Base-by-base conservation (phyloP, 2,888 invertebrate genomes). In the Neoaliturus tenellus region DNA sequence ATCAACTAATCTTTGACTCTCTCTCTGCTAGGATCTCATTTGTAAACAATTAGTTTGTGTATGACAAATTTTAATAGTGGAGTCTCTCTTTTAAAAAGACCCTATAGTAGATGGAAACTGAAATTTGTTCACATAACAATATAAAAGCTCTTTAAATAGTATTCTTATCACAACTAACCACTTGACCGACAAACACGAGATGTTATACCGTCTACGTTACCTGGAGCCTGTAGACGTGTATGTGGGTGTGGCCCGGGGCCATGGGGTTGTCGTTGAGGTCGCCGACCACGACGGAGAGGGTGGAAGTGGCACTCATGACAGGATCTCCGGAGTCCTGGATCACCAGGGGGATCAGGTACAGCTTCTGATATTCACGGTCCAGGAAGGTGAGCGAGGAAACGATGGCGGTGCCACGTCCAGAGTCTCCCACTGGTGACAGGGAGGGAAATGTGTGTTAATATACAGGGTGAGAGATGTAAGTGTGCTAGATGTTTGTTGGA, bases 351-450 rank as follows among this genome's bases (percentile, higher is more conserved):
- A 99, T 94, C 85, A 93, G 93, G 90, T 98, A 98, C 88, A 95
- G 95, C 89, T 98, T 98, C 85, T 94, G 93, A 85, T 95, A 92
- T 89, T 98, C 98, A 0, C 99, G 94, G 90, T 98, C 98, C 90
- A 99, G 98, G 0, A 90, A 91, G 0, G 94, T 94, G 67, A 93
- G 92, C 0, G 98, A 98, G 0, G 96, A 96, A n/a, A 99, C 96
- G 81, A 97, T 96, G 78, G 99, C 99, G 95, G 98, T 98, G 62
- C 99, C 99, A 90, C 98, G 98, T 69, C 98, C 98, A 89, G 98
- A 98, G 81, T 98, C 98, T 87, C 98, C 98, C 39, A 28, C 75
- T 75, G 75, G 8, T 0, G 12, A 62, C 62, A 62, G 17, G 31
- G 23, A 14, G 6, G 48, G 14, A n/a, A 48, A n/a, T 4, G 3